A percentile compares a stretch with the other conserved stretches of the same genome.
phyloP scores from a whole-genome alignment of 2,113 vertebrate genomes.

The Chionomys nivalis region DNA sequence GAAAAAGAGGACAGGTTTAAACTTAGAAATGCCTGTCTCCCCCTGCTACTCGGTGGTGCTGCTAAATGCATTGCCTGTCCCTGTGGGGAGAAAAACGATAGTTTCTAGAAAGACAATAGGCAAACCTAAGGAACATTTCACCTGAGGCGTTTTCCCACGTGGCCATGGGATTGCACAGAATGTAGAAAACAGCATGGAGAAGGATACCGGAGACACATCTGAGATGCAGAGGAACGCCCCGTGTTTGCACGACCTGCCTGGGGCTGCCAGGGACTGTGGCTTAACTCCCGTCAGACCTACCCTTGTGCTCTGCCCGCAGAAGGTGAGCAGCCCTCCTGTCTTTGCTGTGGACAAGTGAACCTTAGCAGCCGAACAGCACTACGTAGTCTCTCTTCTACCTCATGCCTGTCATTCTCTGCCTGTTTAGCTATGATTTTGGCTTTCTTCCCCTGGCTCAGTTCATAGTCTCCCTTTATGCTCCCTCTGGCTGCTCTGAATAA shows the following conservation, averaged over 20 bases:
- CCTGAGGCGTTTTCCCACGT: background rate
- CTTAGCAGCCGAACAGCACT: background rate
- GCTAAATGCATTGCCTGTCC: background rate
- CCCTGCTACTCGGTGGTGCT: background rate
- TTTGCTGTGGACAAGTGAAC: background rate
- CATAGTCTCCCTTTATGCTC: background rate
- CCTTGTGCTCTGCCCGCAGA: background rate
- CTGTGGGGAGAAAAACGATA: background rate
- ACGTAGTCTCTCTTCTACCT: background rate
- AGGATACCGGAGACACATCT: background rate
- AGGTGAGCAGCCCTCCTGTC: background rate
- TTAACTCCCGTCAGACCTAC: background rate
- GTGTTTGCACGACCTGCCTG: fast-evolving
- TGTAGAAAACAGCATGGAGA: background rate
- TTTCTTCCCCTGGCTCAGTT: background rate
- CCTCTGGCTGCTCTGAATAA: background rate
- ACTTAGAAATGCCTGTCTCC: background rate
- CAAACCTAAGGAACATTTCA: background rate
- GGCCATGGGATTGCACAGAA: background rate
- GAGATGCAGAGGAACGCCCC: background rate
- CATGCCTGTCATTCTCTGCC: background rate
- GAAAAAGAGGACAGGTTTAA: background rate
- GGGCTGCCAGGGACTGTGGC: background rate
- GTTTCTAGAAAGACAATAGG: background rate
- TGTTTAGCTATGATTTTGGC: background rate